Percentiles rank a stretch among this genome's conserved stretches.
Conservation (phyloP, 2,797 vertebrate genomes). For the Pitangus sulphuratus region DNA sequence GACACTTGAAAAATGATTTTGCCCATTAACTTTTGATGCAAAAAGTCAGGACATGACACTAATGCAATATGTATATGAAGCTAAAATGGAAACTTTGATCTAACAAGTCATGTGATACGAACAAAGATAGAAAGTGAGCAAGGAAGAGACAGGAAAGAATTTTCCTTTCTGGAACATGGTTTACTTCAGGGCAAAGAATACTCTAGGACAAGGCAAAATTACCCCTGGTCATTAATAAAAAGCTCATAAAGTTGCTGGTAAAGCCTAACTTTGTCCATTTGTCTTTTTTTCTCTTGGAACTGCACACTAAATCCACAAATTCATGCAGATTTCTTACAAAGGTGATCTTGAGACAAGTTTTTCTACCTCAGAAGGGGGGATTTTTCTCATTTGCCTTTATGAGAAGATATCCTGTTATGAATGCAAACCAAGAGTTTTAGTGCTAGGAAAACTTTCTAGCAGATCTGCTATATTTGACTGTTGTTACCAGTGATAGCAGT, state of each 20-base stretch:
- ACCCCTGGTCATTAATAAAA: background rate
- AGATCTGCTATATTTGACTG: background rate
- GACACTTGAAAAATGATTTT: conserved; percentile 12
- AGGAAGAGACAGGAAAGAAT: background rate
- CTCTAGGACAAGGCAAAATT: background rate
- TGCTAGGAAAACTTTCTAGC: background rate
- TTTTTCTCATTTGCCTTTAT: background rate
- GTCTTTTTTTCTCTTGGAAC: background rate
- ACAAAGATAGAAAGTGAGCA: background rate
- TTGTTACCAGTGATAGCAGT: background rate
- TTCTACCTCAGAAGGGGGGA: background rate
- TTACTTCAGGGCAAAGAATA: background rate
- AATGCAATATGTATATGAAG: conserved; percentile 45
- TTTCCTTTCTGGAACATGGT: background rate
- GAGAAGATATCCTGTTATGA: background rate
- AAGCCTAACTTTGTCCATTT: background rate
- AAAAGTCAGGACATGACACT: conserved; percentile 15
- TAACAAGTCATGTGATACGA: background rate
- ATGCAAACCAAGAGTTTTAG: background rate
- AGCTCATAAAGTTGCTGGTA: background rate
- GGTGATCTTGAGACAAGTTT: background rate
- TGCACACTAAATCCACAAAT: background rate
- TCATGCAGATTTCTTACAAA: background rate
- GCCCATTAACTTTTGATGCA: conserved; percentile 45
- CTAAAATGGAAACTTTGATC: conserved; percentile 55